Conservation (phyloP, 2,888 invertebrate species). For the Nomada fabriciana region DNA sequence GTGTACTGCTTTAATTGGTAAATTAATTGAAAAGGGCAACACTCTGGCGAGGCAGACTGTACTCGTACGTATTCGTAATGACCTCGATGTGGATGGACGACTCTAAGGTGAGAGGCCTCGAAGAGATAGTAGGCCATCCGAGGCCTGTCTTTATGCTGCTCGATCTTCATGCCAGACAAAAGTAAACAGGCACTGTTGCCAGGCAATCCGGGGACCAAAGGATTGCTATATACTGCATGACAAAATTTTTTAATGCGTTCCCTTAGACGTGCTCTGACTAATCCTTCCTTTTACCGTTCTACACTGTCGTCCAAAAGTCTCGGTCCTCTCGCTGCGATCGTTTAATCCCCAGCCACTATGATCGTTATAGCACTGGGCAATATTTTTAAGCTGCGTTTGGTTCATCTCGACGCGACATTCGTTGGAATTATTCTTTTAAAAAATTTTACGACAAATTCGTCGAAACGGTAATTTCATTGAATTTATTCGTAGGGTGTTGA, state of each 20-base stretch:
- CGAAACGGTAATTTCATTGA: no score
- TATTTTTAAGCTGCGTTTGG: no score
- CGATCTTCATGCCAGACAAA: conserved; percentile 72
- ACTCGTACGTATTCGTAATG: conserved; percentile 77
- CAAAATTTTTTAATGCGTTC: conserved; percentile 28
- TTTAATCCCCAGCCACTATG: no score
- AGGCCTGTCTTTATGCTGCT: conserved; percentile 69
- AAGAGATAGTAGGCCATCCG: conserved; percentile 83
- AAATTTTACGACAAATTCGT: no score
- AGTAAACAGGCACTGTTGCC: conserved; percentile 72
- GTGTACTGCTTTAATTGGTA: conserved; percentile 33
- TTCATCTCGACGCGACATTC: no score
- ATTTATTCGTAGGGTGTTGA: no score
- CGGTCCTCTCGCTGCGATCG: background rate
- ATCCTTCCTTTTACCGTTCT: background rate
- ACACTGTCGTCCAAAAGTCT: background rate
- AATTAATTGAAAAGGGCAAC: conserved; percentile 44
- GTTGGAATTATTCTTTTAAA: no score
- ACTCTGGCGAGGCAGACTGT: conserved; percentile 63
- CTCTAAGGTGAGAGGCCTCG: conserved; percentile 82
- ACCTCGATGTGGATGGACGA: conserved; percentile 83
- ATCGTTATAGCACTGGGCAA: no score
- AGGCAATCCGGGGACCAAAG: conserved; percentile 51
- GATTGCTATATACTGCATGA: conserved; percentile 37
- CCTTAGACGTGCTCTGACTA: conserved; percentile 21